Percentiles rank a stretch among this genome's conserved stretches.
Conservation (phyloP, 2,888 invertebrate species). For the Crematogaster levior region DNA sequence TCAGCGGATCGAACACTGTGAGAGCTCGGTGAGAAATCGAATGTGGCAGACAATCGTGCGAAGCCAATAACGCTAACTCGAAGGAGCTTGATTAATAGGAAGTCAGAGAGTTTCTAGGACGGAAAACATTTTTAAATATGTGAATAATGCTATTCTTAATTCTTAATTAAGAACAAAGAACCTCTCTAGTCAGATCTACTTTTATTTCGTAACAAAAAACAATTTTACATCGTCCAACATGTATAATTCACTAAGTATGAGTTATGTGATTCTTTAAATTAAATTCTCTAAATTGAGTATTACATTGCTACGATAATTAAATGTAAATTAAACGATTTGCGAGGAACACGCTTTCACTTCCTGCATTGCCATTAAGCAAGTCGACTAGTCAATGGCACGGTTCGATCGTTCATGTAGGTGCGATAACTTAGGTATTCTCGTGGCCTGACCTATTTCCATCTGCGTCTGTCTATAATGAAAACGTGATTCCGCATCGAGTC, state of each 20-base stretch:
- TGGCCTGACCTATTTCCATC: conserved; percentile 24
- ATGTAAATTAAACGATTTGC: conserved; percentile 4
- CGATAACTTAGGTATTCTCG: conserved; percentile 21
- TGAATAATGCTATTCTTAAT: too few species aligned
- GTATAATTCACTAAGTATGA: neutral
- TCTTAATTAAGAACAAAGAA: neutral
- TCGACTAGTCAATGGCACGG: conserved; percentile 25
- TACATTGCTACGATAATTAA: neutral
- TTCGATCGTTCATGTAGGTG: conserved; percentile 5
- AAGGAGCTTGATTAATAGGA: neutral
- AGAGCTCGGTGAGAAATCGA: conserved; percentile 30
- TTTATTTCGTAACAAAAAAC: neutral
- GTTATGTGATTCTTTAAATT: neutral
- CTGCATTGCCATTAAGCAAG: conserved; percentile 16
- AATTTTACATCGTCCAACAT: neutral
- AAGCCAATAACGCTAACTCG: conserved; percentile 22
- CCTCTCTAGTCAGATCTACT: neutral
- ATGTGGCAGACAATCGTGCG: conserved; percentile 32
- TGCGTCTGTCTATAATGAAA: conserved; percentile 8
- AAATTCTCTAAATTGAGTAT: neutral
- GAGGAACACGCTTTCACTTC: conserved; percentile 28
- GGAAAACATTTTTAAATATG: neutral
- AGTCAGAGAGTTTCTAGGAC: neutral
- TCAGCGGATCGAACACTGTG: conserved; percentile 17
- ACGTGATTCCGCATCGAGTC: conserved; percentile 9